A percentile compares a stretch with the other conserved stretches of the same genome.
phyloP scores from a whole-genome alignment of 2,797 vertebrate genomes.

The Pipistrellus pygmaeus region DNA sequence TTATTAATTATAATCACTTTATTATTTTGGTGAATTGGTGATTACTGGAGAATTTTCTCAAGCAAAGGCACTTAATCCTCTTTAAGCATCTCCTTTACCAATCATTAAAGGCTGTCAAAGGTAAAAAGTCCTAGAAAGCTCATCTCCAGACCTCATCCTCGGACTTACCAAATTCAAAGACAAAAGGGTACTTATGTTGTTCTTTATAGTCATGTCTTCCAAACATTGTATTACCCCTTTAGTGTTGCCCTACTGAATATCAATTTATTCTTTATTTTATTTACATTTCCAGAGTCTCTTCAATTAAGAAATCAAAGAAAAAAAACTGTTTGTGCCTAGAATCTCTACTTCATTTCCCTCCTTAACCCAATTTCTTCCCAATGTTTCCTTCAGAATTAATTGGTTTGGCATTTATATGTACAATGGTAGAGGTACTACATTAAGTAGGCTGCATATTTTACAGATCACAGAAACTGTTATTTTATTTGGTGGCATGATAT shows the following conservation, averaged over 20 bases:
- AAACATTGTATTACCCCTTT: neutral
- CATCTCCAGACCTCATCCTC: neutral
- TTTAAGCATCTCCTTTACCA: neutral
- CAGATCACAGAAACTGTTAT: neutral
- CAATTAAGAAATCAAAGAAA: neutral
- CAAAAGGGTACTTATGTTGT: neutral
- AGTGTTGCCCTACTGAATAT: neutral
- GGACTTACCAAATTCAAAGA: neutral
- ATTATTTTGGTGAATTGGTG: constrained; percentile 18
- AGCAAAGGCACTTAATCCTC: neutral
- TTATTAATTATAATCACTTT: neutral
- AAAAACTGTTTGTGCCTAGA: neutral
- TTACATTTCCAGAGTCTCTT: neutral
- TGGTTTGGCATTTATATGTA: neutral
- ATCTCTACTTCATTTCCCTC: neutral
- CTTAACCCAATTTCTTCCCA: neutral
- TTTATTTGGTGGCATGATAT: neutral
- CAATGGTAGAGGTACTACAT: neutral
- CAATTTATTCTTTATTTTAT: constrained; percentile 14
- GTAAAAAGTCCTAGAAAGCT: neutral
- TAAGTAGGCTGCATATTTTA: neutral
- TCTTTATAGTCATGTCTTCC: neutral
- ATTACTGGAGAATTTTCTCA: neutral
- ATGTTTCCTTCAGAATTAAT: neutral
- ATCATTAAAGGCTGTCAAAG: neutral